Percentiles rank a stretch among this genome's conserved stretches.
These are phyloP conservation scores for Tridacna crocea DNA, from an alignment of 2,888 invertebrate genomes.

Conservation along the genomic window DNA sequence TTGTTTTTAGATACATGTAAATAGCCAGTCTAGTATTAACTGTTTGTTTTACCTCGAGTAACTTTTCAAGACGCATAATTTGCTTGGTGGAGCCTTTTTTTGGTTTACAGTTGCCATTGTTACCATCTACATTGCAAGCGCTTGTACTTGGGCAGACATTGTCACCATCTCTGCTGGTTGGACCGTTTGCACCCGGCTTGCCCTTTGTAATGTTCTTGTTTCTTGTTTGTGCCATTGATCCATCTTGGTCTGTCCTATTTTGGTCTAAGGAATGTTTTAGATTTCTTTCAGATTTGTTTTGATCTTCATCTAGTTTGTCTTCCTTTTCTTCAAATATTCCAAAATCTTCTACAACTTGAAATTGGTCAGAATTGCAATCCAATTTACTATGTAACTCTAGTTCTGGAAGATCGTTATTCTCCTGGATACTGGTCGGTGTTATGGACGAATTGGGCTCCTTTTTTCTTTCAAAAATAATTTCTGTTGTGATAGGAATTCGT, in stretches of 20 bases:
- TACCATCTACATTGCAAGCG: neutral
- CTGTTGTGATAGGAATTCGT: slow-evolving; percentile 20
- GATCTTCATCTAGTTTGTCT: neutral
- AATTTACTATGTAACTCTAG: neutral
- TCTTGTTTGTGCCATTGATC: neutral
- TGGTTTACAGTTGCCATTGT: slow-evolving; percentile 23
- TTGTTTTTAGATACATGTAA: too few species aligned
- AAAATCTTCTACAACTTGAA: neutral
- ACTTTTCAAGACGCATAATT: slow-evolving; percentile 69
- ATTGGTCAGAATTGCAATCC: neutral
- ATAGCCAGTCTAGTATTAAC: neutral
- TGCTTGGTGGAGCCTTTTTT: slow-evolving; percentile 70
- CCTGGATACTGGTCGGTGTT: neutral
- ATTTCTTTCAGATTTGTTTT: neutral
- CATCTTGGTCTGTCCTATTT: neutral
- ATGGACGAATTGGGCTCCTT: neutral
- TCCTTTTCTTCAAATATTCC: neutral
- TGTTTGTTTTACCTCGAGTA: slow-evolving; percentile 70
- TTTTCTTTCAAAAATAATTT: slow-evolving; percentile 13
- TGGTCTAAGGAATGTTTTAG: neutral
- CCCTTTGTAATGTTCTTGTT: neutral
- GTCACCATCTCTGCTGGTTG: neutral
- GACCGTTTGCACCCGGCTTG: neutral
- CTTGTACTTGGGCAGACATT: slow-evolving; percentile 1
- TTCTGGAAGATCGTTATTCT: neutral